phyloP scores from a whole-genome alignment of 2,113 vertebrate genomes.

The Apodemus speciosus region DNA sequence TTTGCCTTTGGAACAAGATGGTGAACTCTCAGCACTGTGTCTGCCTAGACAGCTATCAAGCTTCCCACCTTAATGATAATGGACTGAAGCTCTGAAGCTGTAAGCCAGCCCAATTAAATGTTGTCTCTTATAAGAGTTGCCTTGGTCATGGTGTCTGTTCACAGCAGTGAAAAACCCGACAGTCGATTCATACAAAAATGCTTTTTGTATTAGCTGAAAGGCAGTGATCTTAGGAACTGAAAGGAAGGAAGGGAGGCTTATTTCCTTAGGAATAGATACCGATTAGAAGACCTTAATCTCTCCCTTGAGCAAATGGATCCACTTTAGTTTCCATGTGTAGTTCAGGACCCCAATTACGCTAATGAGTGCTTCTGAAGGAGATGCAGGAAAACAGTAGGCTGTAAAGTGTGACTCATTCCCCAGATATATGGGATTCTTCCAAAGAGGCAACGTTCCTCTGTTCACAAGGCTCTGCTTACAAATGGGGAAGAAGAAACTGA shows the following conservation, averaged over 20 bases:
- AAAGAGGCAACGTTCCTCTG: conserved; percentile 11
- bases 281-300: neutral
- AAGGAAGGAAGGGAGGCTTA: neutral
- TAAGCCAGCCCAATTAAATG: too few relatives aligned
- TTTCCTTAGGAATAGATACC: conserved; percentile 29
- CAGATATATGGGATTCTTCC: conserved; percentile 12
- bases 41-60: too few relatives aligned
- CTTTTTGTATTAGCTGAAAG: conserved; percentile 8
- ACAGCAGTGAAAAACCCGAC: too few relatives aligned
- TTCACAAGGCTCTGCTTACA: neutral
- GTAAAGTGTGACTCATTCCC: neutral
- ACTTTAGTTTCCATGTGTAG: neutral
- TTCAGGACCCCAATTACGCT: neutral
- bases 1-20: too few relatives aligned
- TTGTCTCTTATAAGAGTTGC: too few relatives aligned
- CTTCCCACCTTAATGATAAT: too few relatives aligned
- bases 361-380: neutral
- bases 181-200: neutral
- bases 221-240: neutral
- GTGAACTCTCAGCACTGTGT: too few relatives aligned
- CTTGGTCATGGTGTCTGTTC: too few relatives aligned
- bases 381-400: neutral
- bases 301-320: neutral
- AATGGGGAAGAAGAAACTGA: neutral
- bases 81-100: too few relatives aligned